Evolutionary conservation across 64 coral and sea anemone species (phyloP).

Genomic region (Hydrozoanthus tunicans): DNA sequence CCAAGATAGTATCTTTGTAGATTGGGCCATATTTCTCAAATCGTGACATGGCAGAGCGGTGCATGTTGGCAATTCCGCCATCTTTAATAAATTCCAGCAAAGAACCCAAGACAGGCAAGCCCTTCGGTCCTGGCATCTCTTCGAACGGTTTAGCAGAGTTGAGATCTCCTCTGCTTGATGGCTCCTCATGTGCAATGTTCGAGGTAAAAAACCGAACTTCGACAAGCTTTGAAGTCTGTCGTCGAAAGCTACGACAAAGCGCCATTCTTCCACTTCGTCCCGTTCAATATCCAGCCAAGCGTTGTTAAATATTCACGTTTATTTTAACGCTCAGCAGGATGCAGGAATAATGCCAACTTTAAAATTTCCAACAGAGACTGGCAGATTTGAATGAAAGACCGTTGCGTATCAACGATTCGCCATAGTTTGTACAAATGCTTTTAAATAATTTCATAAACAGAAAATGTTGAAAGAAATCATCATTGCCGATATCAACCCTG

Average conservation of each 20-base stretch:
- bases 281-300: too few species aligned
- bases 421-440: too few species aligned
- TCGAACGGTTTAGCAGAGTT: not conserved
- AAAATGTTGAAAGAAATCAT: too few species aligned
- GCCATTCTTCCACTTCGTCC: not conserved
- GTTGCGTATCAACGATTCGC: too few species aligned
- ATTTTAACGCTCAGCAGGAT: too few species aligned
- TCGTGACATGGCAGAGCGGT: not conserved
- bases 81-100: slow-evolving; percentile 9
- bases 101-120: not conserved
- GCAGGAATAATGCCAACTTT: too few species aligned
- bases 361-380: too few species aligned
- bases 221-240: not conserved
- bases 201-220: not conserved
- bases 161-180: not conserved
- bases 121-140: not conserved
- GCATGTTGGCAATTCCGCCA: slow-evolving; percentile 3
- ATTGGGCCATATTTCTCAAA: slow-evolving; percentile 19
- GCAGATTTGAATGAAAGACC: too few species aligned
- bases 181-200: not conserved
- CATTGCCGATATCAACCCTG: too few species aligned
- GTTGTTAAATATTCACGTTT: too few species aligned
- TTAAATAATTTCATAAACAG: too few species aligned
- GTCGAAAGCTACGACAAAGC: not conserved
- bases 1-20: not conserved